Conservation (phyloP, 1,140 invertebrate genomes). For the Drosophila murphyi region DNA sequence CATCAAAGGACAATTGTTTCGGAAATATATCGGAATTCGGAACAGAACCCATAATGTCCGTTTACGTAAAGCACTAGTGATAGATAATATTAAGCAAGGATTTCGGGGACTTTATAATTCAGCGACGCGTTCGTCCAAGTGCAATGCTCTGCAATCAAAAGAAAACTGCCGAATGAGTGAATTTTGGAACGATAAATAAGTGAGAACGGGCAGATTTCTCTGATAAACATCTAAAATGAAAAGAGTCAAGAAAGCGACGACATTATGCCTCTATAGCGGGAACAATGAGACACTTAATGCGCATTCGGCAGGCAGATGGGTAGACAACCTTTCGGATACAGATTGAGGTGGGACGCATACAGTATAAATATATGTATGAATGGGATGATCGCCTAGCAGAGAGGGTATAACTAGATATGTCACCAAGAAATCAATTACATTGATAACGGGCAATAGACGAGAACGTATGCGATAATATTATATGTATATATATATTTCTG, state of each 20-base stretch:
- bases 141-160: conserved; percentile 72
- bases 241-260: conserved; percentile 77
- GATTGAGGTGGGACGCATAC: conserved; percentile 1
- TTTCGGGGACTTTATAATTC: neutral
- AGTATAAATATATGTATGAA: conserved; percentile 20
- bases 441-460: conserved; percentile 19
- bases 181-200: conserved; percentile 76
- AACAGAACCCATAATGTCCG: conserved; percentile 12
- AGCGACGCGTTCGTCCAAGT: conserved; percentile 48
- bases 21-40: conserved; percentile 12
- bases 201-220: conserved; percentile 55
- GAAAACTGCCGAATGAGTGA: conserved; percentile 71
- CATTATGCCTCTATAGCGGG: conserved; percentile 54
- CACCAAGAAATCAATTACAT: conserved; percentile 43
- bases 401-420: conserved; percentile 48
- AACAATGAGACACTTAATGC: conserved; percentile 80
- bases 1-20: conserved; percentile 74
- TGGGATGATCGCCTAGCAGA: conserved; percentile 36
- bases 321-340: conserved; percentile 18
- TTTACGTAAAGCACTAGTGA: neutral
- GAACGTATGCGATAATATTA: conserved; percentile 10
- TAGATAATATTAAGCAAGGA: conserved; percentile 7
- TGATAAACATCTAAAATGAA: conserved; percentile 79
- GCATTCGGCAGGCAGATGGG: conserved; percentile 59
- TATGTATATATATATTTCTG: neutral